Base-by-base conservation (phyloP, 2,888 invertebrate species). In the Strigamia transsilvanica region DNA sequence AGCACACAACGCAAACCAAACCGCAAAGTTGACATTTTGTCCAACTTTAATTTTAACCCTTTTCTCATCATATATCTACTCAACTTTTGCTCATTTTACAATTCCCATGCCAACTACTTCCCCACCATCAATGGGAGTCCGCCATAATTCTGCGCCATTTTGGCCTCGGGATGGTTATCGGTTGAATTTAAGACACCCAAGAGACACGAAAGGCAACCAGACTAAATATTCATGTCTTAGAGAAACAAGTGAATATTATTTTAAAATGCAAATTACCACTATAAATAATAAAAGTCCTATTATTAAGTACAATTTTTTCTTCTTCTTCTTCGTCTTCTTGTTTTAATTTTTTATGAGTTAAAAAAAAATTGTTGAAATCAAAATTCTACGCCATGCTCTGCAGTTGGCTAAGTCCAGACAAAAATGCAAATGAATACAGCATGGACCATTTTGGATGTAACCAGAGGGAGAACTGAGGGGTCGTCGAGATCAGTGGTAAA, bases 91-190 rank as follows among this genome's bases (percentile, higher is more conserved):
- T 27, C 73, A 32, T 73, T 73, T 73, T 32, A 73, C 73, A 73
- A 73, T 73, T 73, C 73, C 73, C 73, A 73, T 32, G 73, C 73
- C 73, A 73, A 73, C 73, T 73, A 73, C 73, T 73, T 73, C 15
- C 73, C 32, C 73, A 32, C 73, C 73, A 73, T 73, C 73, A 73
- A 73, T 73, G 73, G 73, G 73, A 73, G 73, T 73, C 73, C 15
- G 73, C 73, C 73, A 73, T 73, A 73, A 73, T 73, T 73, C 73
- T 27, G 73, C 73, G 73, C 73, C 73, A 73, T 73, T 73, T 73
- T 73, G 73, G 73, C 73, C 73, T 73, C 73, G 73, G 73, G 73
- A 73, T 73, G 73, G 73, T 73, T 73, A 73, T 73, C 73, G 73
- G 73, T 32, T 73, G 73, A 73, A 73, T 73, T 73, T 73, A 73